Percentiles rank a stretch among this genome's conserved stretches.
Evolutionary conservation across 2,888 invertebrate genomes (phyloP).

Genomic region (Noctua comes): DNA sequence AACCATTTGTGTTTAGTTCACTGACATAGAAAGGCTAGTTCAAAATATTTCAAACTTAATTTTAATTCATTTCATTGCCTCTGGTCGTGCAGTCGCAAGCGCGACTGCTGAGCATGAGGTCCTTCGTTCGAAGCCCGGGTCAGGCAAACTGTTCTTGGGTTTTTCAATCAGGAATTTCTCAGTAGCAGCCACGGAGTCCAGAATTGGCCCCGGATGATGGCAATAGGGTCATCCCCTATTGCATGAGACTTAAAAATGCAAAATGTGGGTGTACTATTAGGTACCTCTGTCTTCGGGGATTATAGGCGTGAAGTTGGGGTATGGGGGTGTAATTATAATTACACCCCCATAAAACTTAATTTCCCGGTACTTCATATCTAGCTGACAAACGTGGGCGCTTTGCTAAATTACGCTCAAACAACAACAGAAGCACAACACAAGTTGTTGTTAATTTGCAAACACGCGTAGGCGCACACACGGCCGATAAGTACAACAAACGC

Average conservation of each 20-base stretch:
- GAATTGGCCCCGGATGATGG: not conserved
- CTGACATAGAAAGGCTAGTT: no score
- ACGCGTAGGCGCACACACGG: conserved; percentile 22
- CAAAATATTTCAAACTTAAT: no score
- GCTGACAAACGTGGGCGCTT: not conserved
- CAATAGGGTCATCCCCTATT: not conserved
- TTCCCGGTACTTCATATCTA: not conserved
- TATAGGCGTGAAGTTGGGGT: not conserved
- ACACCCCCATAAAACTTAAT: not conserved
- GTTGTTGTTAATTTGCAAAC: conserved; percentile 15
- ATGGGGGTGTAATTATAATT: not conserved
- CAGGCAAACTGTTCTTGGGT: no score
- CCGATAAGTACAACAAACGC: conserved; percentile 20
- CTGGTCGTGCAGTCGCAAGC: no score
- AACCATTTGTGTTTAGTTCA: no score
- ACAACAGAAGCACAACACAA: conserved; percentile 30
- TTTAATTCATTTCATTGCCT: no score
- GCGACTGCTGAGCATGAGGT: no score
- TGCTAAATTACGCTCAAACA: conserved; percentile 30
- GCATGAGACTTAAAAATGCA: no score
- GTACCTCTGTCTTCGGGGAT: not conserved
- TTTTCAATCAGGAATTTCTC: no score
- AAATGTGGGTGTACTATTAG: no score
- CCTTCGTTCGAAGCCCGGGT: no score
- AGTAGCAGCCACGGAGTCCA: not conserved